Evolutionary conservation across 2,113 vertebrate species (phyloP), one percentile per base, ranked within the genome.

Genomic region (Fulmarus glacialis): DNA sequence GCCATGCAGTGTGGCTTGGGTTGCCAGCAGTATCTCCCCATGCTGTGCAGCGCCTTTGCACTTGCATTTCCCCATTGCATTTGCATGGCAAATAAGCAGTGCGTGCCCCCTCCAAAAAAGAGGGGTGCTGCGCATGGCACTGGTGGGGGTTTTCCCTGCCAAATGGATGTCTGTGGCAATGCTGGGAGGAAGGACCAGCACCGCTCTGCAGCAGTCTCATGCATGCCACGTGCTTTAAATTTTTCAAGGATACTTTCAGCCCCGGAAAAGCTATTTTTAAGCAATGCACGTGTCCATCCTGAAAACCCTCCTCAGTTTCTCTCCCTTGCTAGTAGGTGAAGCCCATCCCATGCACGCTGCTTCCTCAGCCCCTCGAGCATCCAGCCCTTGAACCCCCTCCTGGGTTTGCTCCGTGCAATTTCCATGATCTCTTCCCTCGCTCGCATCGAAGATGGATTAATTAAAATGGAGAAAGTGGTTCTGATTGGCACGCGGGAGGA

Each of bases 21-120:
- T 29, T 50, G 36, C 52, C 8, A 5, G 22, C 38, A 8, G 40
- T 21, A 13, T 21, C 34, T 18, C 17, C 48, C 17, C 11, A 1
- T 17, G 27, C 14, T 4, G 0, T 7, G 70, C 21, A 14, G 59
- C 0, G 0, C 17, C 48, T 12, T 55, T 12, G 32, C 20, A 1
- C 18, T 32, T 34, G 48, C 14, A 6, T 47, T 63, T 30, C 29
- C n/a, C 32, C 27, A 2, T 8, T 5, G 8, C 5, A 8, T n/a
- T 74, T 22, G 19, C 40, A 8, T 10, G 52, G 24, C 32, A 73
- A 64, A 58, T 42, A 8, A 43, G 20, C 3, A 1, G 5, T 8
- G 29, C 4, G 1, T 27, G 19, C 17, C 26, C 23, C 10, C 24
- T 80, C 45, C 29, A 21, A 22, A 58, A 29, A 20, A 30, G 23